Base-by-base conservation (phyloP, 2,797 vertebrate genomes). In the Chromis chromis region DNA sequence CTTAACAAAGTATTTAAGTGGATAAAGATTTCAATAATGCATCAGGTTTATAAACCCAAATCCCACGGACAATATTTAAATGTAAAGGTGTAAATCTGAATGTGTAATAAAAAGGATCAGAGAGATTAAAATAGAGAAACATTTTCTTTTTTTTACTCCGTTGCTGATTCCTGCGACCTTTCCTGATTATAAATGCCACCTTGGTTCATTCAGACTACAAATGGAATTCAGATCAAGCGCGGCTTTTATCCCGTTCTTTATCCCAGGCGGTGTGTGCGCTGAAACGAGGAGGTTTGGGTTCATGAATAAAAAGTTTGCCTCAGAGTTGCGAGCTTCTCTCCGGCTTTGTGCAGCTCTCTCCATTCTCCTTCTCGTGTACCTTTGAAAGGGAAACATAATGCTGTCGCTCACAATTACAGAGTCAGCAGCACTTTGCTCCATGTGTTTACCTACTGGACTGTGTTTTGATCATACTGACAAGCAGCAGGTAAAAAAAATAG, bases 401-500 rank as follows among this genome's bases (percentile, higher is more conserved):
- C 53, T 22, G 25, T 65, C n/a, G 59, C 42, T 27, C 73, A 72
- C 33, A 66, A 36, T 70, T 68, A 76, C 66, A 69, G 64, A 33
- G 63, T 84, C 83, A 70, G 74, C 77, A 80, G 40, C 57, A 70
- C 68, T 78, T 76, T 62, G 24, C 62, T 40, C 42, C 68, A 40
- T 60, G 66, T 82, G 66, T 87, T 86, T 84, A 81, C 61, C 65
- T 59, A 44, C 70, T 67, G 49, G 80, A 74, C 68, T 79, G 72
- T 68, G 75, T 80, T 88, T 83, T 81, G 70, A 83, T 87, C 69
- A 74, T 31, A 70, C 49, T 79, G 81, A 86, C 82, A 85, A 65
- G 71, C 11, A 65, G 62, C 11, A 65, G 62, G 55, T 49, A 50
- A 22, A 62, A 77, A 65, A 22, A 61, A 77, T 62, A 79, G 79